Percentiles rank a stretch among this genome's conserved stretches.
phyloP scores from a whole-genome alignment of 2,797 vertebrate genomes.

The Neosilurus mollespiculum region DNA sequence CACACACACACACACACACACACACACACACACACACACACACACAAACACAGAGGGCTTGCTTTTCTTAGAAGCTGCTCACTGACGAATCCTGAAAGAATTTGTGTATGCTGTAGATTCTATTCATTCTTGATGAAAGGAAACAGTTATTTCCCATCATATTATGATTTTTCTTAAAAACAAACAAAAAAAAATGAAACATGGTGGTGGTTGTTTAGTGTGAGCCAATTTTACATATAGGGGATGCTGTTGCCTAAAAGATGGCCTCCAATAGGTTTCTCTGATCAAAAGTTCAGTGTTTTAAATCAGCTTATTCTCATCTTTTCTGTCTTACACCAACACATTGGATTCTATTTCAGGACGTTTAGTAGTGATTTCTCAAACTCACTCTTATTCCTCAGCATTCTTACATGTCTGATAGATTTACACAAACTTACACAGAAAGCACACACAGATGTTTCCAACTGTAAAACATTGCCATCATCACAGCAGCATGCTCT shows the following conservation, averaged over 20 bases:
- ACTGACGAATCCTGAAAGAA: slow-evolving; percentile 7
- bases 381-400: background rate
- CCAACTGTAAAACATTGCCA: background rate
- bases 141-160: background rate
- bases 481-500: background rate
- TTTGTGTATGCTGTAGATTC: background rate
- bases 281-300: background rate
- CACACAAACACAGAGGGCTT: background rate
- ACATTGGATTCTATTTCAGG: background rate
- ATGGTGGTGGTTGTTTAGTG: background rate
- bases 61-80: background rate
- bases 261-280: background rate
- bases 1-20: slow-evolving; percentile 5
- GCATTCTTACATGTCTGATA: slow-evolving; percentile 1
- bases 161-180: background rate
- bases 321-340: background rate
- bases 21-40: background rate
- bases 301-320: background rate
- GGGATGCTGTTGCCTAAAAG: background rate
- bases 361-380: background rate
- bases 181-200: background rate
- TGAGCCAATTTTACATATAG: background rate
- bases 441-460: slow-evolving; percentile 5
- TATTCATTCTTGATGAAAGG: background rate
- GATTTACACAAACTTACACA: background rate